phyloP scores from a whole-genome alignment of 2,797 vertebrate genomes.

The Merluccius polli region DNA sequence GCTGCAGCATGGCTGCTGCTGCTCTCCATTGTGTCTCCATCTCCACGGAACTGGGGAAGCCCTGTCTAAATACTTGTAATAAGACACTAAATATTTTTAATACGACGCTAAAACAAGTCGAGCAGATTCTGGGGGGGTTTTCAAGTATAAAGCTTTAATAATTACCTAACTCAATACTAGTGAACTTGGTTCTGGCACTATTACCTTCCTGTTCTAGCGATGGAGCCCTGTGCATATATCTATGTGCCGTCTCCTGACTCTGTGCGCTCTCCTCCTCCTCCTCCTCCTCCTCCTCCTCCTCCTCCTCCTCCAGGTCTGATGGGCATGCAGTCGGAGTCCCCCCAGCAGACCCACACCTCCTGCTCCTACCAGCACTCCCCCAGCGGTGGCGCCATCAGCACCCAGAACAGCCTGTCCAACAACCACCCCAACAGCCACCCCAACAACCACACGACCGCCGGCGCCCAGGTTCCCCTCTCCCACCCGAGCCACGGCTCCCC shows the following conservation, averaged over 20 bases:
- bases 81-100: too few relatives aligned
- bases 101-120: not conserved
- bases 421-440: conserved; percentile 81
- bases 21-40: conserved; percentile 44
- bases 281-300: conserved; percentile 38
- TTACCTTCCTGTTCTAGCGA: not conserved
- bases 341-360: conserved; percentile 87
- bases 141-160: not conserved
- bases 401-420: conserved; percentile 85
- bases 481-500: conserved; percentile 75
- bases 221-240: not conserved
- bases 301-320: conserved; percentile 76
- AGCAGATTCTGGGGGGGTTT: not conserved
- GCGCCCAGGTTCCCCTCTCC: conserved; percentile 82
- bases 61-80: not conserved
- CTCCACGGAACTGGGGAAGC: conserved; percentile 32
- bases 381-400: conserved; percentile 81
- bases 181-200: not conserved
- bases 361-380: conserved; percentile 93
- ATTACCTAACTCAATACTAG: not conserved
- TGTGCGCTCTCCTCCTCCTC: conserved; percentile 24
- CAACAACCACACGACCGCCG: conserved; percentile 73
- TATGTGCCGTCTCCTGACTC: not conserved
- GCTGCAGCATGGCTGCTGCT: conserved; percentile 61
- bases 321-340: conserved; percentile 82